Base-by-base conservation (phyloP, 2,797 vertebrate species). In the Pseudochirops cupreus region DNA sequence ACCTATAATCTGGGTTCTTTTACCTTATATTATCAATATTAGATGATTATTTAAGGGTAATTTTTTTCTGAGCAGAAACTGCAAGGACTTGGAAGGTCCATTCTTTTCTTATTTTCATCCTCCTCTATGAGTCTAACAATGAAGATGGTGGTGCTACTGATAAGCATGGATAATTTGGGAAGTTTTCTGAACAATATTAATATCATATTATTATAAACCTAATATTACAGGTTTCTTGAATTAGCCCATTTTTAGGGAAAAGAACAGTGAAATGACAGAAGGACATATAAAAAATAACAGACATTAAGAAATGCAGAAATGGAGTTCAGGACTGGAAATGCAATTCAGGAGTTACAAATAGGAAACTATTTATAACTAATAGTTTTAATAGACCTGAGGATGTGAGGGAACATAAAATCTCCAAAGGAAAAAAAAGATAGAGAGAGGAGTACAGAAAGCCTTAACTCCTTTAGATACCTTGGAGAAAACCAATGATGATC, bases 291-390 rank as follows among this genome's bases (percentile, higher is more conserved):
- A 5, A 94, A 87, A 92, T 92, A 21, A 52, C 4, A 39, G 91
- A 87, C 62, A 94, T 62, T 57, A 91, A 87, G 4, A 87, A 94
- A 89, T 53, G 52, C 18, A 94, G 50, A 58, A 74, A 90, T 54
- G 56, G 58, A 52, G 39, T 39, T 21, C 5, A 46, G 46, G 10
- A 24, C 28, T 55, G 46, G 28, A 52, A 16, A 13, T 53, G 14
- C 67, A 91, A 56, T 92, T 24, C 16, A 91, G 54, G 67, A 87
- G n/a, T 57, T 39, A 29, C 57, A 62, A 92, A 56, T 50, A 90
- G 56, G n/a, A 33, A 59, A 28, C 1, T 87, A 24, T 74, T 57
- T 56, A 57, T 57, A 89, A 57, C 24, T 91, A 91, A 94, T 31
- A 62, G 9, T 53, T 55, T 26, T 26, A 87, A 46, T 26, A 46